Evolutionary conservation across 2,113 vertebrate genomes (phyloP), one percentile per base, ranked within the genome.

Genomic region (Oryzias javanicus): DNA sequence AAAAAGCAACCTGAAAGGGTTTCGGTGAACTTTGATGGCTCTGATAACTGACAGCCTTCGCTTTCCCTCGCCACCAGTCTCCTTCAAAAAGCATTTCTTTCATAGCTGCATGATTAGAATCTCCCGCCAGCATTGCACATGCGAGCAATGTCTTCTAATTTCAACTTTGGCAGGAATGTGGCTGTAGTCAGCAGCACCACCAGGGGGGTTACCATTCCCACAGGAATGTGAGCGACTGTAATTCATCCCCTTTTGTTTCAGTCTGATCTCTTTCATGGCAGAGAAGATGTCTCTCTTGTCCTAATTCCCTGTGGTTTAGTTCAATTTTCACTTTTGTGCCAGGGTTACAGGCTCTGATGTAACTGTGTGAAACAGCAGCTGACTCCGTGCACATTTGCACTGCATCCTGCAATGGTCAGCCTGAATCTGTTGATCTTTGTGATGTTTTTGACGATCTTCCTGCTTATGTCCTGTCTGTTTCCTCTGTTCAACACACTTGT

Each of bases 141-240:
- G 40, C 35, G 44, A 69, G 64, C 59, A 55, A 66, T 42, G 54
- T 48, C 49, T 49, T 47, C 60, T 66, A 48, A 79, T 70, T 71
- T 19, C 70, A 75, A 45, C 49, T 49, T 67, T 17, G 35, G 58
- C 49, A 52, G 68, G 75, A 78, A 78, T 81, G 52, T 74, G 42
- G 60, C 67, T 50, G 44, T 55, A 20, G 72, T 86, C 70, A 82
- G 79, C 76, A 70, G 63, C 45, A 60, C 45, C 65, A 49, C 68
- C 50, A 56, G 64, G 47, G 52, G 44, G 29, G 61, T 60, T 58
- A 50, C 48, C 76, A 77, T 72, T 64, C 25, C 41, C 66, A 49
- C 20, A 6, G 12, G 15, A 60, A 63, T 22, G 20, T 55, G 10
- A 40, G 6, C 67, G 59, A 25, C 53, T 16, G 25, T 42, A 46